These are phyloP conservation scores for Rhopalosiphum padi DNA, from an alignment of 1,140 invertebrate species.

Conservation along the genomic window DNA sequence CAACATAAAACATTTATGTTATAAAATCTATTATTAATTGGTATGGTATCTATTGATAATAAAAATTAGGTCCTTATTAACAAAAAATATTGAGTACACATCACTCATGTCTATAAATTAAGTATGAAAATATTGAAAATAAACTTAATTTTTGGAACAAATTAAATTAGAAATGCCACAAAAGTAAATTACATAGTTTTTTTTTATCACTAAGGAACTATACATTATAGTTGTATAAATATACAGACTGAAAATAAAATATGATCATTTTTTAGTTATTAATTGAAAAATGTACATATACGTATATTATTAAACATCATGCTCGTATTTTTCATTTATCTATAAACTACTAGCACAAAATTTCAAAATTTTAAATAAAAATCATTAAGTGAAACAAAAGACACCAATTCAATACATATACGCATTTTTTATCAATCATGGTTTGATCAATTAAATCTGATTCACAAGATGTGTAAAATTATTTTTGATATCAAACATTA, in stretches of 20 bases:
- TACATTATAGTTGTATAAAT: neutral
- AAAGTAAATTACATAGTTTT: neutral
- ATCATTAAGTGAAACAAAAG: neutral
- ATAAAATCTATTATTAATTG: neutral
- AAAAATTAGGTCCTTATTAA: neutral
- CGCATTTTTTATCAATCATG: neutral
- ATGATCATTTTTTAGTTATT: neutral
- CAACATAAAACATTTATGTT: neutral
- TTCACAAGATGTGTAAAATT: neutral
- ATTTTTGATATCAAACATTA: neutral
- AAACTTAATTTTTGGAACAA: slow-evolving; percentile 26
- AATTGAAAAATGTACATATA: neutral
- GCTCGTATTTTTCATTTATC: neutral
- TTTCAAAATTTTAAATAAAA: slow-evolving; percentile 30
- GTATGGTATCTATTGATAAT: neutral
- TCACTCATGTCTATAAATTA: neutral
- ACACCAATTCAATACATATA: neutral
- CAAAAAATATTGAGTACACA: neutral
- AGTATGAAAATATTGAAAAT: slow-evolving; percentile 34
- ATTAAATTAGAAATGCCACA: slow-evolving; percentile 10
- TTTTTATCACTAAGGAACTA: slow-evolving; percentile 26
- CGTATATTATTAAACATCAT: neutral
- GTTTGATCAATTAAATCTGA: neutral
- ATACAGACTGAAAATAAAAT: neutral
- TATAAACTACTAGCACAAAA: neutral